These are phyloP conservation scores for Byasa hedistus DNA, from an alignment of 2,888 invertebrate species.

Conservation along the genomic window DNA sequence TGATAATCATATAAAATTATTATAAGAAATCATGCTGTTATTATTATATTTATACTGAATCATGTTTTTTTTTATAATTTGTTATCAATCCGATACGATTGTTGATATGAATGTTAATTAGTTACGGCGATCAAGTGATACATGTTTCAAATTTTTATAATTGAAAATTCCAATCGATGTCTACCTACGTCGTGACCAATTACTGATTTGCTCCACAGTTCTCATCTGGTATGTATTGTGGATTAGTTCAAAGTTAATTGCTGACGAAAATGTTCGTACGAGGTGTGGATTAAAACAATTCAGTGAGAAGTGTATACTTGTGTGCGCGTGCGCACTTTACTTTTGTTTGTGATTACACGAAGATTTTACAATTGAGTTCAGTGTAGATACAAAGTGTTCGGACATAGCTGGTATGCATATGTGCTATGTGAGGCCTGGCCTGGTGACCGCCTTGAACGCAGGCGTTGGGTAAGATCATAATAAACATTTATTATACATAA, in stretches of 20 bases:
- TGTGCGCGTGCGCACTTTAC: constrained; percentile 29
- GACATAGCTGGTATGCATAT: constrained; percentile 73
- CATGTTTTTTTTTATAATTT: constrained; percentile 2
- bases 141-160: constrained; percentile 37
- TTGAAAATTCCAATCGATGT: constrained; percentile 33
- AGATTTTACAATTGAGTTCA: constrained; percentile 45
- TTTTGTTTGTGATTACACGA: constrained; percentile 36
- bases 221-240: constrained; percentile 32
- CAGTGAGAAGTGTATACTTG: constrained; percentile 35
- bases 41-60: neutral
- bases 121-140: constrained; percentile 40
- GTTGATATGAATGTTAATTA: constrained; percentile 34
- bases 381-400: constrained; percentile 50
- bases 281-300: constrained; percentile 62
- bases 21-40: neutral
- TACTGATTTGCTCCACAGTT: constrained; percentile 50
- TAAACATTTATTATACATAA: neutral
- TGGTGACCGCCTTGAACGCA: constrained; percentile 74
- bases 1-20: neutral
- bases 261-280: constrained; percentile 67
- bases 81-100: constrained; percentile 1
- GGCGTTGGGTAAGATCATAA: constrained; percentile 62
- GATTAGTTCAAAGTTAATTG: constrained; percentile 44
- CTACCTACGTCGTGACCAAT: constrained; percentile 41
- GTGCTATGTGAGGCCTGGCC: constrained; percentile 74